phyloP scores from a whole-genome alignment of 2,888 invertebrate species.

The Microplitis manilae region DNA sequence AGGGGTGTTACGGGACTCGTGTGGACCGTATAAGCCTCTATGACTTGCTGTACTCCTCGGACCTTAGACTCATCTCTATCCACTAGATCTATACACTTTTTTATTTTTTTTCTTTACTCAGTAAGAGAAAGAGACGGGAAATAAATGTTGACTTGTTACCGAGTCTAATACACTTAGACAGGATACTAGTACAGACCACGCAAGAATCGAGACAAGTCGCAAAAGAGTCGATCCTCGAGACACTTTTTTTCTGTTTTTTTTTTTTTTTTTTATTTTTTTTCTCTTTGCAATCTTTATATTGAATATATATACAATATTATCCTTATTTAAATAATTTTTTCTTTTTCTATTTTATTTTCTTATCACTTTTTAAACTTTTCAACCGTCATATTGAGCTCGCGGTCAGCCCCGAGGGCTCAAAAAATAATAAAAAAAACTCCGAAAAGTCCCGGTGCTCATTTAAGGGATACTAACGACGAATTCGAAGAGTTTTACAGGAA shows the following conservation, averaged over 20 bases:
- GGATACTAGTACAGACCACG: constrained; percentile 8
- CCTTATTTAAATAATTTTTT: not conserved
- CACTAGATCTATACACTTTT: constrained; percentile 35
- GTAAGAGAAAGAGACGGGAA: not conserved
- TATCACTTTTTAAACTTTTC: constrained; percentile 34
- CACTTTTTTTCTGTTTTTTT: constrained; percentile 16
- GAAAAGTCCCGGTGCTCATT: constrained; percentile 40
- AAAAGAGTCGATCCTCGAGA: constrained; percentile 23
- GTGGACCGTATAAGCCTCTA: constrained; percentile 34
- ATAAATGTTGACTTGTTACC: constrained; percentile 46
- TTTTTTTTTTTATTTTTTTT: constrained; percentile 10
- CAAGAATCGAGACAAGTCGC: constrained; percentile 6
- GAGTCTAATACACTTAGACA: constrained; percentile 68
- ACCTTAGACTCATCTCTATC: constrained; percentile 46
- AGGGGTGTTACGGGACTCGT: constrained; percentile 34
- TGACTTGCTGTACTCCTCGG: constrained; percentile 44
- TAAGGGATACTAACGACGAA: constrained; percentile 43
- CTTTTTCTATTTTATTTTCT: not conserved
- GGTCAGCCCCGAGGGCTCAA: constrained; percentile 22
- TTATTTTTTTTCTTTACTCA: constrained; percentile 31
- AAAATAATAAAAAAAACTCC: not conserved
- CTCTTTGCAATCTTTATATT: not conserved
- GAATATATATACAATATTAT: not conserved
- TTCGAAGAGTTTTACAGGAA: constrained; percentile 43
- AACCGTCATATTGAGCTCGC: constrained; percentile 23